These are phyloP conservation scores for Cryptoprocta ferox DNA, from an alignment of 2,797 vertebrate species.

Conservation along the genomic window DNA sequence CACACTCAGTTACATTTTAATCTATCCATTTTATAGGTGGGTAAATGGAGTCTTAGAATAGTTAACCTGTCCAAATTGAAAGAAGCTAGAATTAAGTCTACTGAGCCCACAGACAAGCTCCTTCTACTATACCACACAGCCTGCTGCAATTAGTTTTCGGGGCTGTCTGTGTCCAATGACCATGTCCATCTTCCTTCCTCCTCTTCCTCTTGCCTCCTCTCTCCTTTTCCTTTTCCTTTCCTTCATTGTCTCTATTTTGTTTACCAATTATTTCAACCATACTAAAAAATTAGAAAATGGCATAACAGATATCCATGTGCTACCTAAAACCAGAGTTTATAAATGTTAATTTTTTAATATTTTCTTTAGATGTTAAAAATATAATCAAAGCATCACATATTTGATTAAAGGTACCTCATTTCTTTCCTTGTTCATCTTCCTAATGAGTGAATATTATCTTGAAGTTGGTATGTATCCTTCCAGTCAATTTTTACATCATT, in stretches of 20 bases:
- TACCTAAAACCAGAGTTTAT: not conserved
- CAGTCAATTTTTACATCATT: not conserved
- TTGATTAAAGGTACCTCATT: not conserved
- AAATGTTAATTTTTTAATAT: not conserved
- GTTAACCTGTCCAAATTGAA: not conserved
- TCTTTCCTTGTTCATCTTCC: not conserved
- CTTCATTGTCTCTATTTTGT: not conserved
- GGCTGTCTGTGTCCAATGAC: not conserved
- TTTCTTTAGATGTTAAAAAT: slow-evolving; percentile 36
- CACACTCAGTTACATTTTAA: not conserved
- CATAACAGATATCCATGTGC: not conserved
- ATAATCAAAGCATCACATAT: not conserved
- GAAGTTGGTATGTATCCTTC: not conserved
- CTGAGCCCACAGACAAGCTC: not conserved
- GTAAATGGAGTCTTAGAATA: not conserved
- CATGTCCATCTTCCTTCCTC: accelerated
- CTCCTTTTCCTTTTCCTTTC: not conserved
- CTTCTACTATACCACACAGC: not conserved
- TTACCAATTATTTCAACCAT: not conserved
- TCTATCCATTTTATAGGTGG: not conserved
- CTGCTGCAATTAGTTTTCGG: too few species aligned
- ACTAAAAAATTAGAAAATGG: not conserved
- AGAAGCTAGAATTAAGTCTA: not conserved
- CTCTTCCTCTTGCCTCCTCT: too few species aligned
- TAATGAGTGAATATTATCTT: not conserved